Base-by-base conservation (phyloP, 1,140 invertebrate species). In the Drosophila bifasciata region DNA sequence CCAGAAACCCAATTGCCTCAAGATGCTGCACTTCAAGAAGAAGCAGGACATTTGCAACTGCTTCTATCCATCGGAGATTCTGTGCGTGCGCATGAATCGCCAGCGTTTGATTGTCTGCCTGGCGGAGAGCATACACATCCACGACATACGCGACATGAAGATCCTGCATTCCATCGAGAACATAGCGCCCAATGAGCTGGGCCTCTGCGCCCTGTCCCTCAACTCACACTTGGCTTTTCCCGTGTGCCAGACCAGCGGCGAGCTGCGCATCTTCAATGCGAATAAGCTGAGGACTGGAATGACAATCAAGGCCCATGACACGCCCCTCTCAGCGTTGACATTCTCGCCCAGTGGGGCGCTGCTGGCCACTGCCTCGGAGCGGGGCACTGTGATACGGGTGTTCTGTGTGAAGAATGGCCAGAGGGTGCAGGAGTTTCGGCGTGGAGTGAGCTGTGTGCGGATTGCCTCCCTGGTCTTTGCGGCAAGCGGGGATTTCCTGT, bases 61-160 rank as follows among this genome's bases (percentile, higher is more conserved):
- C 93, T 98, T 97, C 91, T 99, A 99, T 91, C 96, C 97, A 1
- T 99, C 99, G 92, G 98, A 98, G 48, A 99, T 99, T 88, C 93
- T 99, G 58, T 96, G 96, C 77, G 98, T 99, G 39, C 97, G 98
- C 92, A 94, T 99, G 73, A 99, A 99, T 93, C 94, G 99, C 92
- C 95, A 95, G 81, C 94, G 99, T 86, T 93, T 99, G 89, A 96
- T 99, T 46, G 98, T 99, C 71, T 99, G 98, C 92, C 93, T 99
- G 78, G 98, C 99, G 92, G 98, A 99, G 92, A 98, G 97, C 66
- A 94, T 99, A 73, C 98, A 99, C 92, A 99, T 99, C 89, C 98
- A 99, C 93, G 99, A 99, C 93, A 99, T 99, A 83, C 94, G 97
- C 36, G 98, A 99, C 92, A 99, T 99, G 98, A 98, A 98, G 93